Percentiles rank a stretch among this genome's conserved stretches.
Conservation (phyloP, 2,113 vertebrate genomes). For the Callithrix jacchus region DNA sequence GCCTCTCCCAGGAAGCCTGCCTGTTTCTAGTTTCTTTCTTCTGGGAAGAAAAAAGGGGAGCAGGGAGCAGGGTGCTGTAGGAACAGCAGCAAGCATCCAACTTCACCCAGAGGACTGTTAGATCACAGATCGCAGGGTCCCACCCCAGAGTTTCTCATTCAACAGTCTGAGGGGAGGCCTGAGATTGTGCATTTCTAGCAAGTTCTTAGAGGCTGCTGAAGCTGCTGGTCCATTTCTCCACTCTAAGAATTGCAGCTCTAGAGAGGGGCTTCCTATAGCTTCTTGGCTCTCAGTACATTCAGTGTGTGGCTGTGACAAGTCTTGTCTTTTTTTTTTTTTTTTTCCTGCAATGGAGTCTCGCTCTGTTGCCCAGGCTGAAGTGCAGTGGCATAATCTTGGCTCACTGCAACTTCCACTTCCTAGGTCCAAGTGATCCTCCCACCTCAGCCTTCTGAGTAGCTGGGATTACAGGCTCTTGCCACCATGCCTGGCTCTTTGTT, state of each 20-base stretch:
- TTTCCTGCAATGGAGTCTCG: too few species aligned
- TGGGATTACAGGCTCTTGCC: too few species aligned
- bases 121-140: background rate
- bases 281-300: background rate
- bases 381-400: too few species aligned
- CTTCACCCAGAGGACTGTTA: background rate
- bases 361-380: too few species aligned
- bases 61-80: background rate
- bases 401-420: too few species aligned
- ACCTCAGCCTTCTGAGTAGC: too few species aligned
- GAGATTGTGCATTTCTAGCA: background rate
- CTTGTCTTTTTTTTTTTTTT: too few species aligned
- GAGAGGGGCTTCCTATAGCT: background rate
- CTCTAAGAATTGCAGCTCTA: background rate
- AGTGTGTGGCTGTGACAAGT: rapidly evolving
- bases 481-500: too few species aligned
- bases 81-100: background rate
- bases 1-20: background rate
- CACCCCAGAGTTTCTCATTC: background rate
- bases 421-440: too few species aligned
- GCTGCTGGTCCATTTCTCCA: background rate
- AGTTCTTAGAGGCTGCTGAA: background rate
- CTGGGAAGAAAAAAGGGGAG: background rate
- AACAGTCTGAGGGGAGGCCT: background rate
- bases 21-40: background rate